Evolutionary conservation across 1,140 invertebrate genomes (phyloP), one percentile per base, ranked within the genome.

Genomic region (Acyrthosiphon pisum): DNA sequence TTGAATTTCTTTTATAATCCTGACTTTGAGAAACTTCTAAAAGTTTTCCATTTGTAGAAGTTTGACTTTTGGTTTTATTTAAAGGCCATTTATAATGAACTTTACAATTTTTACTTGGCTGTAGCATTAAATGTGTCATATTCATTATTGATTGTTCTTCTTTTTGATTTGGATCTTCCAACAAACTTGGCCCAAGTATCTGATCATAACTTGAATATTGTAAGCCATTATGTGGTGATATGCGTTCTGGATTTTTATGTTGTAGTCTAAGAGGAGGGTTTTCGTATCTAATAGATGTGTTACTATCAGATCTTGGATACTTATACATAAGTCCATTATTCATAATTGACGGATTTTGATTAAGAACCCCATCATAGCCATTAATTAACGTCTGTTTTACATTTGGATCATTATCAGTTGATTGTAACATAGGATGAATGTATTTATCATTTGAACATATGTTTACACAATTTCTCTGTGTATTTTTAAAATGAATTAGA

Each of bases 41-140:
- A 48, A 81, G 18, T 48, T 83, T 37, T 48, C 41, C 60, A 23
- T 48, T 50, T 83, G 23, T n/a, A 90, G 53, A 23, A 20, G 56
- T 68, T 48, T 91, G 60, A 81, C 26, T 50, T 91, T 91, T 91
- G 9, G 81, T 83, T 91, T 91, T 91, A 83, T 81, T 91, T 48
- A 91, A 83, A n/a, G 90, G 90, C 90, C 90, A 91, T 91, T 91
- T 91, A 46, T 91, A 91, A 56, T 91, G 90, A 20, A 91, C 90
- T 83, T 91, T 91, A 48, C 90, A 91, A 41, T 91, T 91, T 35
- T 76, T 76, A 83, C 23, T 83, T 11, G 90, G 41, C 44, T 90
- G 89, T 8, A 68, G 23, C 89, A 90, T 90, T 60, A 90, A 68
- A 23, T 90, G 89, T 60, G 89, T 7, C 89, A 90, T 90, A 60